Evolutionary conservation across 1,140 invertebrate species (phyloP), one percentile per base, ranked within the genome.

Genomic region (Mizuhopecten yessoensis): DNA sequence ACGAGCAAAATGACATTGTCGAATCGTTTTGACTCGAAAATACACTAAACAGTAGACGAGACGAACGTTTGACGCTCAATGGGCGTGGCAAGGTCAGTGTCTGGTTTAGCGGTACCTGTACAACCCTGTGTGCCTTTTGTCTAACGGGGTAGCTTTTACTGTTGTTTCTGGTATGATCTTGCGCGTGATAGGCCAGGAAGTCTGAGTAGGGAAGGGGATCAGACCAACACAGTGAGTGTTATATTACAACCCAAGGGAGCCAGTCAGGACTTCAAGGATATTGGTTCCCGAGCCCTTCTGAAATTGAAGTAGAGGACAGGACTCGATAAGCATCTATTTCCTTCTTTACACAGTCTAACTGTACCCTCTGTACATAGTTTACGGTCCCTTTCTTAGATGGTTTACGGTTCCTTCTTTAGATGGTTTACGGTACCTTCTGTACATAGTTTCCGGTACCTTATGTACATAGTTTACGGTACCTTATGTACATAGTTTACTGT

Each of bases 101-200:
- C 57, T 17, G 23, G n/a, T 29, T 75, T 75, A n/a, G 9, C 29
- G 9, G 23, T 75, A 75, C 5, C 17, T 29, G 11, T 75, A n/a
- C 57, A 75, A 29, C 57, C 57, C 57, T 75, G 5, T 75, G 57
- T 75, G n/a, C 57, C 57, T 75, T 75, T 75, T 75, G 57, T 75
- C 11, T 75, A 17, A 9, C 23, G 57, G 1, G n/a, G 57, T n/a
- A 75, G 57, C 15, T 5, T 39, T 75, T 17, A 75, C 57, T 7
- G 57, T 75, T 75, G 57, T 75, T 75, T n/a, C 57, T 75, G 9
- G 57, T 75, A 75, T 29, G 57, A 75, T 75, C 57, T 75, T 23
- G 57, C n/a, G 57, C 57, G n/a, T n/a, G 57, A 75, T 75, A 75
- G n/a, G n/a, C 23, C 15, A n/a, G 23, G n/a, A 75, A n/a, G n/a